Evolutionary conservation across 2,888 invertebrate species (phyloP), one percentile per base, ranked within the genome.

Genomic region (Cryptophagus acutangulus): DNA sequence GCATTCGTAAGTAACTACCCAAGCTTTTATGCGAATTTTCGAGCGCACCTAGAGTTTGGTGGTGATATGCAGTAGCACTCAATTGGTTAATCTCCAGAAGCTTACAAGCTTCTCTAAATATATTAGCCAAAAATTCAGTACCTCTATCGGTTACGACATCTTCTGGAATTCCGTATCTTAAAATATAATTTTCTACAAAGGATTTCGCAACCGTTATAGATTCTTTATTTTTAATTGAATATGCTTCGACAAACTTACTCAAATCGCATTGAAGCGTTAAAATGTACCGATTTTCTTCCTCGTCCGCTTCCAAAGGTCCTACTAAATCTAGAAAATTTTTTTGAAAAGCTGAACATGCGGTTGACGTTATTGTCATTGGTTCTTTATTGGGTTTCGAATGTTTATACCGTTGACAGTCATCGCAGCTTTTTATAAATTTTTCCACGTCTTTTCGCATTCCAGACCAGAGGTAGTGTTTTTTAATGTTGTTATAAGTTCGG

Each of bases 391-490:
- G 14, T 3, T n/a, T 34, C 8, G 25, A 15, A 41, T 41, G 16
- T 33, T 42, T 46, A 17, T 39, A 36, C 16, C 41, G 14, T 26
- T 47, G 47, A 25, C 46, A 46, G 20, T 5, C 44, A 33, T 29
- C 41, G 44, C 51, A 53, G 15, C 33, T 17, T 42, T 48, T 40
- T 14, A 54, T 41, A 41, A 46, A 51, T 16, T 38, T 39, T 43
- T 41, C 38, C n/a, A 49, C 33, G 38, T 54, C 49, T 37, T 38
- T 47, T 13, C 26, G 18, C 6, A 51, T 26, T 14, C 41, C 34
- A 36, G 36, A 15, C 50, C 50, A 52, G 45, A 41, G 47, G 38
- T 49, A 46, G 9, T 20, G 9, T 9, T 20, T 20, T 20, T 20
- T 20, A 8, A n/a, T n/a, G n/a, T n/a, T n/a, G n/a, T n/a, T n/a